Evolutionary conservation across 2,797 vertebrate species (phyloP).

Genomic region (Molossus alvarezi): DNA sequence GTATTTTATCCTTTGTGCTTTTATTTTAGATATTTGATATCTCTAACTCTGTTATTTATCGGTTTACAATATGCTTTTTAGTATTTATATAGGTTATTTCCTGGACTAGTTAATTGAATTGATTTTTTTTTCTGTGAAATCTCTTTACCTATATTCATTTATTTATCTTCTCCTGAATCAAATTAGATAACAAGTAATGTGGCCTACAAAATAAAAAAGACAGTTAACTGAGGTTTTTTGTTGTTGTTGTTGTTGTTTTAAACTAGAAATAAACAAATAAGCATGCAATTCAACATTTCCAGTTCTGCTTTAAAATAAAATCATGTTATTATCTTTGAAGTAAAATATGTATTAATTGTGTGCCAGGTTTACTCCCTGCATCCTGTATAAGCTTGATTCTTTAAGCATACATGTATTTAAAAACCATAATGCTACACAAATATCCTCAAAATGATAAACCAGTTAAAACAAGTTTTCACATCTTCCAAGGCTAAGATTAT

Average conservation of each 20-base stretch:
- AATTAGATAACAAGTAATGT: slow-evolving; percentile 44
- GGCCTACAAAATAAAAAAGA: not conserved
- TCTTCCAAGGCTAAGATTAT: not conserved
- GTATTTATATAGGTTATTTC: not conserved
- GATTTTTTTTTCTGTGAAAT: not conserved
- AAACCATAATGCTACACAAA: slow-evolving; percentile 24
- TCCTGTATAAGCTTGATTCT: not conserved
- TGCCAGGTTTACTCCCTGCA: not conserved
- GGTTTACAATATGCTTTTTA: not conserved
- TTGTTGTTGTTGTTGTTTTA: not conserved
- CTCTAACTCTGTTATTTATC: not conserved
- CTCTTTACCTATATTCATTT: not conserved
- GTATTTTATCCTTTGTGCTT: slow-evolving; percentile 7
- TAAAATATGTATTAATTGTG: slow-evolving; percentile 36
- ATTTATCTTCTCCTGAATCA: not conserved
- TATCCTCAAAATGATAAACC: slow-evolving; percentile 28
- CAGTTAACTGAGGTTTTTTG: not conserved
- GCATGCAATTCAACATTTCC: not conserved
- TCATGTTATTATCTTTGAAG: slow-evolving; percentile 34
- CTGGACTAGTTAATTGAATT: not conserved
- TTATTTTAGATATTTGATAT: not conserved
- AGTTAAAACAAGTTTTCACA: slow-evolving; percentile 64
- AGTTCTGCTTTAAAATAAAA: not conserved
- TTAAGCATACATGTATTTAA: slow-evolving; percentile 62
- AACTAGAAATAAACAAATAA: not conserved